Conservation (phyloP, 2,888 invertebrate genomes). For the Rotaria socialis region DNA sequence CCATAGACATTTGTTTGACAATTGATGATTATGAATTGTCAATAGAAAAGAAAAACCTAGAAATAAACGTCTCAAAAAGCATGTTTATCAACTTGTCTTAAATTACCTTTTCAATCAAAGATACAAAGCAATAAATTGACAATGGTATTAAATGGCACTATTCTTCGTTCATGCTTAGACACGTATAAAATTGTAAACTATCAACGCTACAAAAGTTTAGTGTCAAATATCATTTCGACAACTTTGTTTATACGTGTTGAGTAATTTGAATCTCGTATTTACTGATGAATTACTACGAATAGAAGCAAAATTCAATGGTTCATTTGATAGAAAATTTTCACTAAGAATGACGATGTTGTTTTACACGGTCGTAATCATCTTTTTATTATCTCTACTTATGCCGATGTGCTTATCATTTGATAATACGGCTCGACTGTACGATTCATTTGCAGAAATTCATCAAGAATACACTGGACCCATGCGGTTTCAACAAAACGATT, state of each 20-base stretch:
- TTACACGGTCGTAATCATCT: no score
- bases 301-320: not conserved
- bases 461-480: not conserved
- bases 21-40: no score
- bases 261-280: not conserved
- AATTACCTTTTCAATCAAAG: no score
- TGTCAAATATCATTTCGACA: not conserved
- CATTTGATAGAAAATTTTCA: not conserved
- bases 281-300: not conserved
- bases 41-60: no score
- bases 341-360: not conserved
- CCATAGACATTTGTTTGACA: no score
- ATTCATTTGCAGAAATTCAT: conserved; percentile 22
- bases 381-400: not conserved
- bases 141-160: not conserved
- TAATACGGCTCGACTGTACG: not conserved
- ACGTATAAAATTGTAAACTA: not conserved
- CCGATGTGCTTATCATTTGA: not conserved
- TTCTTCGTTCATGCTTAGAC: not conserved
- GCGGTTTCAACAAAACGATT: not conserved
- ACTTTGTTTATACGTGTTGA: not conserved
- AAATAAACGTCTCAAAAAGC: no score
- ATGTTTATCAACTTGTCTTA: no score
- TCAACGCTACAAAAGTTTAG: not conserved
- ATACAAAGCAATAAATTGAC: not conserved